phyloP scores from a whole-genome alignment of 2,797 vertebrate species.

The Sebastes oblongus region DNA sequence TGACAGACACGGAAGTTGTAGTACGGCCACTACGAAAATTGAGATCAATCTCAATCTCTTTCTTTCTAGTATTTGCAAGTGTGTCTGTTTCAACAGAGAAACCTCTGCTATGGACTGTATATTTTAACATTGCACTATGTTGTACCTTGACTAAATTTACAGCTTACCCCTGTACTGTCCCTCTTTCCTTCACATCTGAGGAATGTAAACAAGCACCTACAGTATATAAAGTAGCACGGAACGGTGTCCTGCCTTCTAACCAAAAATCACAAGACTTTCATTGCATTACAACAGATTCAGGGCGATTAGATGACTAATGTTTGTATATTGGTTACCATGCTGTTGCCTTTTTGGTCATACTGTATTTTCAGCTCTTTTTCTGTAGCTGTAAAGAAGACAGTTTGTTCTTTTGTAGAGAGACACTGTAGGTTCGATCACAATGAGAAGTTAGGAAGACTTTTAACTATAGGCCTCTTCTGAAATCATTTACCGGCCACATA shows the following conservation, averaged over 20 bases:
- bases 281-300: background rate
- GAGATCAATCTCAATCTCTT: too few species aligned
- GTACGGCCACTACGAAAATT: too few species aligned
- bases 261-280: background rate
- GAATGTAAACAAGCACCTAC: slow-evolving; percentile 50
- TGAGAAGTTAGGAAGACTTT: background rate
- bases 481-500: background rate
- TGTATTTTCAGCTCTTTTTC: background rate
- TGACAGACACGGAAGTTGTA: too few species aligned
- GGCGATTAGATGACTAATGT: background rate
- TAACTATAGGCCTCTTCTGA: background rate
- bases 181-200: slow-evolving; percentile 37
- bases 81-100: too few species aligned
- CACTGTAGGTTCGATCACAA: background rate
- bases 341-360: background rate
- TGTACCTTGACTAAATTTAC: background rate
- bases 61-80: background rate
- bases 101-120: background rate
- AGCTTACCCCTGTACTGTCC: background rate
- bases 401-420: background rate
- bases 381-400: background rate
- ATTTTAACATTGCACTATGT: background rate
- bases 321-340: background rate
- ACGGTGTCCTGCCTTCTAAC: background rate
- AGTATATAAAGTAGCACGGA: background rate